A percentile compares a stretch with the other conserved stretches of the same genome.
Evolutionary conservation across 2,888 invertebrate genomes (phyloP).

Genomic region (Elegia similella): DNA sequence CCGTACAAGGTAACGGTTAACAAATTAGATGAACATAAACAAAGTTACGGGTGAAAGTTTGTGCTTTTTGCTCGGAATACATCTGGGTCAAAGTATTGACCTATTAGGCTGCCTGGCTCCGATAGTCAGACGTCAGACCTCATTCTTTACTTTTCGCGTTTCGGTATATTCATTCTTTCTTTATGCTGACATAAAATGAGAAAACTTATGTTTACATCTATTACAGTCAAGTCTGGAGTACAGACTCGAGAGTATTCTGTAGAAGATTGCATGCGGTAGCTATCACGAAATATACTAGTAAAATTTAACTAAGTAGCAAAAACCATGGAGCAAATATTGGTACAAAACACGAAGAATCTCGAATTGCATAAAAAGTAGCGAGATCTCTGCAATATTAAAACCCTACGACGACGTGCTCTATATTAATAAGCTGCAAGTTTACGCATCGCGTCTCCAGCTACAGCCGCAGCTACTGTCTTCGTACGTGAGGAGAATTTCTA

Average conservation of each 20-base stretch:
- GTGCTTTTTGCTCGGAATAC: background rate
- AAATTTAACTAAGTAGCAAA: background rate
- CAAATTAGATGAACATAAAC: slow-evolving; percentile 16
- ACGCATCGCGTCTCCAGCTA: slow-evolving; percentile 14
- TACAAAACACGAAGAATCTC: background rate
- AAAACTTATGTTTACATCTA: background rate
- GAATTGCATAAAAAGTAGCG: background rate
- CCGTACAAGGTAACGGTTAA: slow-evolving; percentile 19
- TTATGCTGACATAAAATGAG: background rate
- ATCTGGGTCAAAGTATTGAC: background rate
- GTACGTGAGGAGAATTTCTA: slow-evolving; percentile 24
- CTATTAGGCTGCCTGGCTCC: background rate
- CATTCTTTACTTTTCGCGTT: background rate
- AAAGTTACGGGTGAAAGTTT: slow-evolving; percentile 15
- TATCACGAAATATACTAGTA: background rate
- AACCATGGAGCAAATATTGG: background rate
- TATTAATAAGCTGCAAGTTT: slow-evolving; percentile 19
- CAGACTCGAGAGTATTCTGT: no score
- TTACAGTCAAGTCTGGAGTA: no score
- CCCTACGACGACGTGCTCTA: slow-evolving; percentile 1
- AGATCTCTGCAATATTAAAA: slow-evolving; percentile 2
- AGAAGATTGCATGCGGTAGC: no score
- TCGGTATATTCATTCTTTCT: background rate
- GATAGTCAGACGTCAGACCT: no score
- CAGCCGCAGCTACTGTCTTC: slow-evolving; percentile 11